Percentiles rank a stretch among this genome's conserved stretches.
These are phyloP conservation scores for Agrochola lota DNA, from an alignment of 2,888 invertebrate genomes.

Conservation along the genomic window DNA sequence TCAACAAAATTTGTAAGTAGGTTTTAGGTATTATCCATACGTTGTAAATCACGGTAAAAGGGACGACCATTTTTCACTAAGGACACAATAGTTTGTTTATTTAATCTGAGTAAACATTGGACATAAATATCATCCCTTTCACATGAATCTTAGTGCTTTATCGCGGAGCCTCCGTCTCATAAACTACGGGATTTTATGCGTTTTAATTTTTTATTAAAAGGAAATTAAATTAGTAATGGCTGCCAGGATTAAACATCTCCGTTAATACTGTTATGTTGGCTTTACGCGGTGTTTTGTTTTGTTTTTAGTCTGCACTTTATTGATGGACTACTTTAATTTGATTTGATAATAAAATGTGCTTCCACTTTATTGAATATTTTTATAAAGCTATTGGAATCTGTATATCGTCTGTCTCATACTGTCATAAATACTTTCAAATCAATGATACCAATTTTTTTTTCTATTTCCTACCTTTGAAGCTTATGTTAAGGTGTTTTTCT, in stretches of 20 bases:
- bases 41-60: constrained; percentile 58
- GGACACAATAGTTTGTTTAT: constrained; percentile 64
- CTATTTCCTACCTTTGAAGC: not conserved
- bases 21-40: constrained; percentile 43
- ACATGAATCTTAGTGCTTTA: constrained; percentile 61
- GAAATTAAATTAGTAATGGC: constrained; percentile 37
- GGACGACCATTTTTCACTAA: constrained; percentile 60
- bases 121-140: constrained; percentile 63
- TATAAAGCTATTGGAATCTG: not conserved
- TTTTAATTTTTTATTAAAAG: constrained; percentile 51
- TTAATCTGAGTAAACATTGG: constrained; percentile 59
- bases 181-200: constrained; percentile 40
- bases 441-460: not conserved
- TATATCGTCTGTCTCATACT: not conserved
- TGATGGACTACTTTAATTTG: not conserved
- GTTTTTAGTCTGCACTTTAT: constrained; percentile 17
- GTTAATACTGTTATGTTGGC: constrained; percentile 18
- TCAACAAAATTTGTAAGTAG: constrained; percentile 39
- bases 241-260: constrained; percentile 29
- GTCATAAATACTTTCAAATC: not conserved
- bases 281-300: not conserved
- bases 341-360: not conserved
- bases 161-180: constrained; percentile 48
- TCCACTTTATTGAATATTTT: not conserved
- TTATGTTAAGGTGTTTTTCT: not conserved